Conservation (phyloP, 1,140 invertebrate species). For the Cherax quadricarinatus region DNA sequence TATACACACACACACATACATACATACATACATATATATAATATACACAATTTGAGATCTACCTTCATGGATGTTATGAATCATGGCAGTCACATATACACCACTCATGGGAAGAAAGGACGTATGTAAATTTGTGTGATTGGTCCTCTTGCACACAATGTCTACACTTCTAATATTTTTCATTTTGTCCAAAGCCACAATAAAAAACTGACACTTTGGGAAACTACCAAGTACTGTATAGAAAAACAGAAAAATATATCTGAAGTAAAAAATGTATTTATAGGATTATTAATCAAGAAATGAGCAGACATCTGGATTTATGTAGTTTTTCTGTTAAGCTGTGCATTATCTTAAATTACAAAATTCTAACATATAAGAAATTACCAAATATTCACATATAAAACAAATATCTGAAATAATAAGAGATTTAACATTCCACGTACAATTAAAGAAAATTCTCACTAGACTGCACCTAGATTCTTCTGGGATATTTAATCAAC, state of each 20-base stretch:
- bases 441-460: background rate
- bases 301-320: background rate
- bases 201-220: background rate
- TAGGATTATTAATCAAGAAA: background rate
- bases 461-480: background rate
- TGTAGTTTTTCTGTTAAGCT: background rate
- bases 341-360: background rate
- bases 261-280: background rate
- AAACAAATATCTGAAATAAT: background rate
- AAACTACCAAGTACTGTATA: background rate
- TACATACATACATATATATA: too few relatives aligned
- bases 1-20: too few relatives aligned
- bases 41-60: slow-evolving; percentile 44
- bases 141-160: background rate
- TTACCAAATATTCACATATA: background rate
- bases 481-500: background rate
- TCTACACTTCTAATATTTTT: background rate
- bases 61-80: slow-evolving; percentile 51
- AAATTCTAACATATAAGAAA: background rate
- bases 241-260: background rate
- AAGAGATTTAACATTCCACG: background rate
- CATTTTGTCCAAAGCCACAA: background rate
- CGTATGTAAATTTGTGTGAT: background rate
- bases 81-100: slow-evolving; percentile 27
- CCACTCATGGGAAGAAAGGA: slow-evolving; percentile 45